phyloP scores from a whole-genome alignment of 35 echinoderm and acorn worm genomes.

The Ptychodera flava region DNA sequence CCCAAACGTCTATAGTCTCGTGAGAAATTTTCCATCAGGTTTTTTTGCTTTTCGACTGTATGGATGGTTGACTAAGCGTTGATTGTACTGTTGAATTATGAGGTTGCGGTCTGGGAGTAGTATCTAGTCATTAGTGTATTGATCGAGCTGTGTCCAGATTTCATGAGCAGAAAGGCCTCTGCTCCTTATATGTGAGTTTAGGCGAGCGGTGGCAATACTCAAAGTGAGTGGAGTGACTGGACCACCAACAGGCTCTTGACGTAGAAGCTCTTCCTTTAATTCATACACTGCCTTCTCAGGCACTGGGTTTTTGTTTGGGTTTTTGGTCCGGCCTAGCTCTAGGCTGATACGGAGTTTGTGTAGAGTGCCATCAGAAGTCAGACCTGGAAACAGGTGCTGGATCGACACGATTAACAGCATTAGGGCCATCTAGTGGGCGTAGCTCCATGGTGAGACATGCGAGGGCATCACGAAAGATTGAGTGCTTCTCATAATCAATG shows the following conservation, averaged over 20 bases:
- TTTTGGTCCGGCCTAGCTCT: conserved; percentile 51
- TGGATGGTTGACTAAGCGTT: too few relatives aligned
- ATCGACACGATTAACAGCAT: too few relatives aligned
- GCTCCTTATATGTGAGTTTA: too few relatives aligned
- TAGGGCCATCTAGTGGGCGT: too few relatives aligned
- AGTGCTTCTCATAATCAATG: conserved; percentile 40
- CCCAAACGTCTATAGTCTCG: too few relatives aligned
- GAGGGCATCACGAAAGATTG: conserved; percentile 41
- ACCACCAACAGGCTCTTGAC: too few relatives aligned
- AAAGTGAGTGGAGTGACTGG: conserved; percentile 22
- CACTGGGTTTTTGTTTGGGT: conserved; percentile 60
- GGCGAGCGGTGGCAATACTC: conserved; percentile 20
- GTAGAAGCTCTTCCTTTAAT: too few relatives aligned
- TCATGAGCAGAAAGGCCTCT: too few relatives aligned
- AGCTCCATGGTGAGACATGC: too few relatives aligned
- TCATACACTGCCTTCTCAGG: conserved; percentile 56
- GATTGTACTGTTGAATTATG: conserved; percentile 32
- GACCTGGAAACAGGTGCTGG: conserved; percentile 9
- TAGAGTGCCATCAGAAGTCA: conserved; percentile 9
- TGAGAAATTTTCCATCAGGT: too few relatives aligned
- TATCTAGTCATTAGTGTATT: conserved; percentile 57
- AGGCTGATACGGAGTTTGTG: too few relatives aligned
- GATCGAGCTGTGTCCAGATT: conserved; percentile 55
- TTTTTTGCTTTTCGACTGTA: too few relatives aligned
- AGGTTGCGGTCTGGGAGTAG: conserved; percentile 26